Evolutionary conservation across 37 sponge, comb jelly and placozoan genomes (phyloP), one percentile per base, ranked within the genome.

Genomic region (Eunapius fragilis): DNA sequence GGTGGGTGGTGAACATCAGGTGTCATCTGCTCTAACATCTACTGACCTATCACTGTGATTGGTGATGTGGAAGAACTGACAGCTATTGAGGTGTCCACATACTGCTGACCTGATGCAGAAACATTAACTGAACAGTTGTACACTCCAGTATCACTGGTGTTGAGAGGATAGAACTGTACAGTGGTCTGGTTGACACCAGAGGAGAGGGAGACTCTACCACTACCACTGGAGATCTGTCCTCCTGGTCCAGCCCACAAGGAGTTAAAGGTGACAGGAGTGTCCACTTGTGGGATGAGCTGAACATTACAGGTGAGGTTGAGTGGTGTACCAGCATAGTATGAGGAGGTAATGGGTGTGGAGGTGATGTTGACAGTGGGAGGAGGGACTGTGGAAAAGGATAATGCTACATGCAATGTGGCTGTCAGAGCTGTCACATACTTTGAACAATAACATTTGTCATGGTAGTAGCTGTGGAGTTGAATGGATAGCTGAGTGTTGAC

Each of bases 251-350:
- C 6, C 87, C 87, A 86, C 34, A 26, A 6, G 6, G 80, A 36
- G 25, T 26, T 49, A 14, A 79, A 48, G 26, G 31, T 80, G 22
- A 86, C 48, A 58, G 22, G 41, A 80, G 87, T 79, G 74, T 86
- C 74, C 80, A 58, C 80, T 41, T n/a, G 25, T 32, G 25, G 47
- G 70, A 80, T 50, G n/a, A 86, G 79, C n/a, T 13, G 23, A 25
- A 79, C 80, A 34, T 24, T 80, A 23, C 80, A 77, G 27, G 41
- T 36, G 5, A 86, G 50, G 36, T 7, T 49, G 50, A 80, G 34
- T 33, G 38, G 25, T 31, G 87, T 80, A 19, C 87, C 87, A 79
- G 58, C 28, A 26, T 49, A 48, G 25, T 58, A 26, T 10, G 68
- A 32, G 35, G 71, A 34, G 2, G 27, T 35, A 17, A 36, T 75